Percentiles rank a stretch among this genome's conserved stretches.
phyloP scores from a whole-genome alignment of 2,113 vertebrate genomes.

The Thermophis baileyi region DNA sequence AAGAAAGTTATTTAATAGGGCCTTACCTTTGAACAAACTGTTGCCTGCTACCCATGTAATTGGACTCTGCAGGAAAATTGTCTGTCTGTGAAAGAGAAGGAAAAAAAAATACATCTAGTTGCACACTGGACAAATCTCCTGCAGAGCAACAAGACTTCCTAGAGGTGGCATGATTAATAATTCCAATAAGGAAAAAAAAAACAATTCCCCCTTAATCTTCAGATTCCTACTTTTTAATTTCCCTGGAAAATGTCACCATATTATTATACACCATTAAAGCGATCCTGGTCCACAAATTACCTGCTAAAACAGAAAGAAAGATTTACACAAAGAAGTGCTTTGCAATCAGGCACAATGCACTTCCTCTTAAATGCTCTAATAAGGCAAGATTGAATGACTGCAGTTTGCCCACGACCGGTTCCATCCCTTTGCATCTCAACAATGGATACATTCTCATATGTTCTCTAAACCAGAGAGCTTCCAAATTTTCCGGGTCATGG shows the following conservation, averaged over 20 bases:
- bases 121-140: slow-evolving; percentile 81
- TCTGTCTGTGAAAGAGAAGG: slow-evolving; percentile 95
- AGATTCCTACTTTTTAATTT: slow-evolving; percentile 86
- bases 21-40: slow-evolving; percentile 99
- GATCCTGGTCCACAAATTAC: slow-evolving; percentile 78
- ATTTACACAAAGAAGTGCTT: slow-evolving; percentile 60
- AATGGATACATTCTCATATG: not conserved
- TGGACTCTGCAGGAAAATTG: slow-evolving; percentile 99
- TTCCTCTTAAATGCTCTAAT: not conserved
- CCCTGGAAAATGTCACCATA: slow-evolving; percentile 77
- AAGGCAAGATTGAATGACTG: slow-evolving; percentile 62
- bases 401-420: slow-evolving; percentile 58
- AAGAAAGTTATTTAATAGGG: slow-evolving; percentile 81
- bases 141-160: slow-evolving; percentile 86
- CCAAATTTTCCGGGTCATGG: not conserved
- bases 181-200: slow-evolving; percentile 58
- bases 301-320: slow-evolving; percentile 80
- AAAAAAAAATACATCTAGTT: slow-evolving; percentile 82
- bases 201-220: slow-evolving; percentile 70
- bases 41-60: slow-evolving; percentile 99
- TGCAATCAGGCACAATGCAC: slow-evolving; percentile 68
- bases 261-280: slow-evolving; percentile 82
- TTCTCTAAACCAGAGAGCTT: not conserved
- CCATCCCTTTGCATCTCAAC: slow-evolving; percentile 60
- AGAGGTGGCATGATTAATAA: slow-evolving; percentile 89